phyloP scores from a whole-genome alignment of 2,113 vertebrate species.

The Meleagris gallopavo region DNA sequence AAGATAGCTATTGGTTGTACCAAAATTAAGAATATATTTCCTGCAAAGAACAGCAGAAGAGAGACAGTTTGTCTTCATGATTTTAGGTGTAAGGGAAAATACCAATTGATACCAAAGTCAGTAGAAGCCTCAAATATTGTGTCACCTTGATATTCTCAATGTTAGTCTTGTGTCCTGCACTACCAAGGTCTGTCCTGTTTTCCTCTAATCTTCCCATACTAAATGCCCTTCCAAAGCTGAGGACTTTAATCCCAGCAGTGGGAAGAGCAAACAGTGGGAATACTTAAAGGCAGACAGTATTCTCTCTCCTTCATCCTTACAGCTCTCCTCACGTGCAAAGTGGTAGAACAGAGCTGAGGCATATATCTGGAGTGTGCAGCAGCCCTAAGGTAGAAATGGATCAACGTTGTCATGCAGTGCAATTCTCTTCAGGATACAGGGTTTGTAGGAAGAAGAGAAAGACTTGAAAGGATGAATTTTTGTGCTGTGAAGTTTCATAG shows the following conservation, averaged over 20 bases:
- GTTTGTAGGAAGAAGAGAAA: not conserved
- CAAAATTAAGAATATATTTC: slow-evolving; percentile 6
- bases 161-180: not conserved
- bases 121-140: not conserved
- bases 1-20: not conserved
- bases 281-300: not conserved
- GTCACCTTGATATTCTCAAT: not conserved
- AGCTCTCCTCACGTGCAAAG: not conserved
- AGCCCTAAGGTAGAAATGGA: not conserved
- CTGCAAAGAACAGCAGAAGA: not conserved
- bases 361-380: not conserved
- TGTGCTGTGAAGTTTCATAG: not conserved
- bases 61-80: not conserved
- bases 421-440: not conserved
- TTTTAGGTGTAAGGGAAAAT: not conserved
- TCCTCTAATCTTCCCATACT: not conserved
- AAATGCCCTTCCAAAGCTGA: not conserved
- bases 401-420: not conserved
- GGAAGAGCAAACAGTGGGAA: not conserved
- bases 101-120: not conserved
- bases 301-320: not conserved
- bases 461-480: not conserved
- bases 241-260: not conserved
- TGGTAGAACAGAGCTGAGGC: not conserved
- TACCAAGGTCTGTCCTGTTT: not conserved